Evolutionary conservation across 2,797 vertebrate genomes (phyloP).

Genomic region (Phataginus tricuspis): DNA sequence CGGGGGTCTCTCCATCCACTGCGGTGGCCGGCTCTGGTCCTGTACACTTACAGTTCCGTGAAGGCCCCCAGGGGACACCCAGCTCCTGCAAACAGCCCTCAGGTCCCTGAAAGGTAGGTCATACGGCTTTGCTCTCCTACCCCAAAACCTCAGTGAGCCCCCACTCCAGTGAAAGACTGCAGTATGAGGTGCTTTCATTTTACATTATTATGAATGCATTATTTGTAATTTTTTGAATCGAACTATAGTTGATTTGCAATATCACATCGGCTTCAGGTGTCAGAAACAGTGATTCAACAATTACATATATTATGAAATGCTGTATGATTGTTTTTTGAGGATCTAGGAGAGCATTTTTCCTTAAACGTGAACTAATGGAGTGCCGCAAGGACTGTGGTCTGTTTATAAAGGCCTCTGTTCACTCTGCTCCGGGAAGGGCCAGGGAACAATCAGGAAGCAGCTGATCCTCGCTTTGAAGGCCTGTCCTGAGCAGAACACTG

Average conservation of each 20-base stretch:
- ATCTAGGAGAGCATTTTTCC: not conserved
- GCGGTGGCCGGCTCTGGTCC: accelerated
- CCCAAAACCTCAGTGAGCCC: not conserved
- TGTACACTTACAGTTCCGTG: not conserved
- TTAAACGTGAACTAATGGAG: not conserved
- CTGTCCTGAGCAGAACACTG: accelerated
- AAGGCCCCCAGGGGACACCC: too few species aligned
- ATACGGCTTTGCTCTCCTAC: not conserved
- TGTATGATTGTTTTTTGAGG: not conserved
- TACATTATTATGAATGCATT: too few species aligned
- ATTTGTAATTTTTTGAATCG: not conserved
- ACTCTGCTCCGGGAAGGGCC: not conserved
- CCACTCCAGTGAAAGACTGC: not conserved
- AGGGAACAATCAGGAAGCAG: not conserved
- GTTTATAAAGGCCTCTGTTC: not conserved
- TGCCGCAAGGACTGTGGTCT: accelerated
- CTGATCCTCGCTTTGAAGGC: not conserved
- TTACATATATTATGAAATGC: too few species aligned
- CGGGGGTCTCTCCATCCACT: not conserved
- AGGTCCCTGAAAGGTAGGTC: accelerated
- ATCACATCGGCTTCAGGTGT: too few species aligned
- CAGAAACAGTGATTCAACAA: too few species aligned
- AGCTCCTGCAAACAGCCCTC: too few species aligned
- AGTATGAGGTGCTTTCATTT: not conserved
- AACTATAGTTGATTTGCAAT: too few species aligned